A percentile compares a stretch with the other conserved stretches of the same genome.
phyloP scores from a whole-genome alignment of 2,888 invertebrate genomes.

The Argyresthia albistria region DNA sequence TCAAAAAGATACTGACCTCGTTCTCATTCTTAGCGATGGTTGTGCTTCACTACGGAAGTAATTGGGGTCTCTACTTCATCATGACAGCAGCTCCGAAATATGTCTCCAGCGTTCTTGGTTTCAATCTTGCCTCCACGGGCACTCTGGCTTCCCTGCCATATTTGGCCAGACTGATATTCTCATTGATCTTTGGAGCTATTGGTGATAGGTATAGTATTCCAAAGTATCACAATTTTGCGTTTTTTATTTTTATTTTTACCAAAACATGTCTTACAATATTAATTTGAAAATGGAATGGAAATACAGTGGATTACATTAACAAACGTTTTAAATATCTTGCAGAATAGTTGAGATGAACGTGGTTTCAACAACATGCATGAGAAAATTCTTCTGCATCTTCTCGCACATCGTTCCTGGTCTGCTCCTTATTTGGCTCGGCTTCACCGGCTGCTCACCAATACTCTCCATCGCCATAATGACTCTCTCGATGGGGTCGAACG shows the following conservation, averaged over 20 bases:
- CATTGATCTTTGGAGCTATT: conserved; percentile 79
- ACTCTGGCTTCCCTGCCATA: conserved; percentile 80
- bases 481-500: not conserved
- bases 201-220: conserved; percentile 44
- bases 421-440: not conserved
- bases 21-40: conserved; percentile 78
- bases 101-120: conserved; percentile 79
- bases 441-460: not conserved
- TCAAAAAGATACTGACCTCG: conserved; percentile 73
- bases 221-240: too few species aligned
- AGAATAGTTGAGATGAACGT: not conserved
- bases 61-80: conserved; percentile 83
- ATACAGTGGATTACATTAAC: too few species aligned
- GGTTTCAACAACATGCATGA: not conserved
- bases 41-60: conserved; percentile 80
- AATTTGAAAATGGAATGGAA: too few species aligned
- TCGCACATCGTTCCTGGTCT: conserved; percentile 6
- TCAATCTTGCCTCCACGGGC: conserved; percentile 81
- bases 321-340: too few species aligned
- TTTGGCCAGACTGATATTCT: conserved; percentile 76
- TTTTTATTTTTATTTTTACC: too few species aligned
- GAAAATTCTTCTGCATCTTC: not conserved
- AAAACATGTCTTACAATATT: too few species aligned
- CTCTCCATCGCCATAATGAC: not conserved
- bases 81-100: conserved; percentile 84